These are phyloP conservation scores for Zoroaster sp. DNA, from an alignment of 53 echinoderm and acorn worm species.

Conservation along the genomic window DNA sequence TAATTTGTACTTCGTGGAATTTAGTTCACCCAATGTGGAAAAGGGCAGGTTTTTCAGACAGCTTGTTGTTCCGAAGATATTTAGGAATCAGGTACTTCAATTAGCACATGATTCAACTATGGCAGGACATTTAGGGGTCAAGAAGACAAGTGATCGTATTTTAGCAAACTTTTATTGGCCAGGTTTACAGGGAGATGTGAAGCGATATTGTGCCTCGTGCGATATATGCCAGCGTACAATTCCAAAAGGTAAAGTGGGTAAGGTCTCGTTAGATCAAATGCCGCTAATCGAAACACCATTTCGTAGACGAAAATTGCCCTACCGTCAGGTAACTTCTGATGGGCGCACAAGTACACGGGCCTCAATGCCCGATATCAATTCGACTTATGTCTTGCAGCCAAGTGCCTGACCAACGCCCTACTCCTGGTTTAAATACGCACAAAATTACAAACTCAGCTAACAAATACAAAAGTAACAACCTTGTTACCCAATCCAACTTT, in stretches of 20 bases:
- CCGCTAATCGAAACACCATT: conserved; percentile 51
- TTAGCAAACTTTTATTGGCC: conserved; percentile 53
- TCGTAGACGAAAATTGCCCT: background rate
- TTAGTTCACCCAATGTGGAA: background rate
- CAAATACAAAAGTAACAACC: no score
- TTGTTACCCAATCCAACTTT: no score
- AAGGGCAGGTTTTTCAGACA: conserved; percentile 1
- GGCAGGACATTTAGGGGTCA: conserved; percentile 46
- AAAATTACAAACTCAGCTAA: no score
- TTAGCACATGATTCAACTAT: conserved; percentile 56
- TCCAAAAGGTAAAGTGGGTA: conserved; percentile 49
- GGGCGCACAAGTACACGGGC: no score
- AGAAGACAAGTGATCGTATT: conserved; percentile 39
- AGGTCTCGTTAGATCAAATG: conserved; percentile 33
- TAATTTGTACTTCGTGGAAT: background rate
- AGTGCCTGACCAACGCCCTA: no score
- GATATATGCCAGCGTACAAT: conserved; percentile 53
- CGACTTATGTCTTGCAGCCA: no score
- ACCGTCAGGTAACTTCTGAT: no score
- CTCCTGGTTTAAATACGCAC: conserved; percentile 33
- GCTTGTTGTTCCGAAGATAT: conserved; percentile 40
- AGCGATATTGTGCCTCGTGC: conserved; percentile 48
- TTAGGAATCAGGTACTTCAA: conserved; percentile 13
- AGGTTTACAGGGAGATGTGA: conserved; percentile 41
- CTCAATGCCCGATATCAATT: no score